Evolutionary conservation across 2,797 vertebrate species (phyloP), one percentile per base, ranked within the genome.

Genomic region (Clangula hyemalis): DNA sequence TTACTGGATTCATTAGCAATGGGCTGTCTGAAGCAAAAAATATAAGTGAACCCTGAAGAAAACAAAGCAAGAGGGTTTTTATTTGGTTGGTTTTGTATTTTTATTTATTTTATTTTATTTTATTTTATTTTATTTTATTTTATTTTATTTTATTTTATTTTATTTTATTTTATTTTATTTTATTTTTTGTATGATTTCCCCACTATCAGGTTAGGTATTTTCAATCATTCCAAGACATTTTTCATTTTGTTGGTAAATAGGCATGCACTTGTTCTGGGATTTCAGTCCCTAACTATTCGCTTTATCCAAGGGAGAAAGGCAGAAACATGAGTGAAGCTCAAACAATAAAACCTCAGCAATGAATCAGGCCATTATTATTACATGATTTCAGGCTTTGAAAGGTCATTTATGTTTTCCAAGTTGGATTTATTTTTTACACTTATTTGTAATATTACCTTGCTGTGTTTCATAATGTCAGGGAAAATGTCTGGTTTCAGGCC

Each of bases 351-450:
- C 64, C 85, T 86, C 91, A 88, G 92, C 78, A 92, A 85, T 85
- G 96, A 90, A 62, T 87, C 84, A 92, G 75, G 45, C 66, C 70
- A 74, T 94, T 95, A 85, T 96, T 96, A 97, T 96, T 97, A 81
- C 77, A 93, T 75, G 90, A 95, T 96, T 97, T 93, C 92, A 94
- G 78, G 81, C 86, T 95, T 94, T 78, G 90, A 96, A 97, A 97
- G 95, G 96, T 97, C 96, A 96, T 92, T 95, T 92, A 85, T 96
- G 89, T 96, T 96, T 97, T 96, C 87, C 92, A 96, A 94, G 86
- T 75, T 94, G 96, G 88, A 92, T 96, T 95, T 97, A 90, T 96
- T 95, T 96, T 96, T 94, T 95, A 75, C 93, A 80, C 73, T 95
- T 95, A 91, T 95, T 95, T 96, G 88, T 91, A 94, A 93, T 97